Conservation (phyloP, 1,140 invertebrate species). For the Anastatus disparis region DNA sequence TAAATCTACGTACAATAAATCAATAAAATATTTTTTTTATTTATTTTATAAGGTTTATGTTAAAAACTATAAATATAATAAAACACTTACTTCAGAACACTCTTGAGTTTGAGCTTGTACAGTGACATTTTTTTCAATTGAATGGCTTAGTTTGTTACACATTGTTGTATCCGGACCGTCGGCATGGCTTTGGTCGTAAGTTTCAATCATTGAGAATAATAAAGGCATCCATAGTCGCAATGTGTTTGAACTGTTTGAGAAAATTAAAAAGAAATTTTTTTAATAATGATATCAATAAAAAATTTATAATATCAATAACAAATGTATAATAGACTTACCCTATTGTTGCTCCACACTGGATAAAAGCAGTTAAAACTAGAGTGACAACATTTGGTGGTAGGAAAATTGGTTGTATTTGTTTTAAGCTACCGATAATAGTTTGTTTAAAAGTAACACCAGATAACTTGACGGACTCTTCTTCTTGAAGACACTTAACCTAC, state of each 20-base stretch:
- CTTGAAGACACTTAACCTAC: constrained; percentile 60
- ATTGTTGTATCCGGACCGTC: constrained; percentile 42
- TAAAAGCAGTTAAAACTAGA: constrained; percentile 75
- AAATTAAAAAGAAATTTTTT: neutral
- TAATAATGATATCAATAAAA: neutral
- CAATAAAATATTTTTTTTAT: no score
- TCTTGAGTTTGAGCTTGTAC: constrained; percentile 3
- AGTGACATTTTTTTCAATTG: constrained; percentile 33
- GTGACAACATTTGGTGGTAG: constrained; percentile 74
- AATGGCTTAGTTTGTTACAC: constrained; percentile 49
- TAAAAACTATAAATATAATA: no score
- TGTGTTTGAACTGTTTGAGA: constrained; percentile 56
- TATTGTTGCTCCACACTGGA: constrained; percentile 78
- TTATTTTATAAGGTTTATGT: no score
- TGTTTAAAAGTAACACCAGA: constrained; percentile 43
- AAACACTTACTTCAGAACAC: constrained; percentile 38
- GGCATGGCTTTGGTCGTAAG: constrained; percentile 50
- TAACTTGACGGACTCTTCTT: constrained; percentile 62
- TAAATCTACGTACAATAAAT: no score
- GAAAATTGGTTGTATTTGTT: constrained; percentile 70
- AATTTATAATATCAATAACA: neutral
- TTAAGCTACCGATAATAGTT: constrained; percentile 54
- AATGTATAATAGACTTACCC: constrained; percentile 48
- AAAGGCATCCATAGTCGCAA: constrained; percentile 63
- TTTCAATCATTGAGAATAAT: constrained; percentile 60